Base-by-base conservation (phyloP, 35 echinoderm and acorn worm species). In the Amphiura filiformis region DNA sequence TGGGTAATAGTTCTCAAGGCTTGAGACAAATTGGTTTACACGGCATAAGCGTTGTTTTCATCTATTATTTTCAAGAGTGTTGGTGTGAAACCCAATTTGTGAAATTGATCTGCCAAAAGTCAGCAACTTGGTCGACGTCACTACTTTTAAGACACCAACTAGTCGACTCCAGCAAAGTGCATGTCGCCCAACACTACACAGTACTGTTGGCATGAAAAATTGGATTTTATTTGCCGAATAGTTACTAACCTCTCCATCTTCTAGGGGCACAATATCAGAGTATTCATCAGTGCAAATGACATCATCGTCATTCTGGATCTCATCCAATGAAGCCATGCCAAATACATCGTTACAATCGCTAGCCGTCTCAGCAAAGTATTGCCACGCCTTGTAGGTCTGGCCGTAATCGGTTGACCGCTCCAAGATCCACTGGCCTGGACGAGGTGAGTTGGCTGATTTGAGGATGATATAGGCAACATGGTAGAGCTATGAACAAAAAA, bases 381-480 rank as follows among this genome's bases (percentile, higher is more conserved):
- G 96, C 96, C 96, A 99, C 31, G 96, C 88, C 22, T 86, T 52
- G 80, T 94, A 99, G 0, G 90, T 93, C 82, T 84, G 34, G 7
- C 96, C 96, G 44, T 92, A 99, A 57, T 99, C 96, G 15, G 42
- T 76, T 38, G 96, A 99, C 23, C 88, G 87, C 80, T 99, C 96
- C 39, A 99, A 83, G 61, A 99, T 91, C 64, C 90, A 99, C n/a
- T 85, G 78, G 14, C 92, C 93, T 22, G 96, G 96, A 31, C 93
- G 87, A 34, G 96, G 96, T 9, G 96, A 95, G 85, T 95, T 99
- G 83, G 96, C 93, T 36, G 89, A 90, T 84, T 99, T 99, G 84
- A 99, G 94, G 57, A 99, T 91, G 44, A 99, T 57, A 42, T 99
- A 99, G 39, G 93, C 96, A 34, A 99, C 90, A 78, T 99, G 93